Base-by-base conservation (phyloP, 2,888 invertebrate genomes). In the Exephanes ischioxanthus region DNA sequence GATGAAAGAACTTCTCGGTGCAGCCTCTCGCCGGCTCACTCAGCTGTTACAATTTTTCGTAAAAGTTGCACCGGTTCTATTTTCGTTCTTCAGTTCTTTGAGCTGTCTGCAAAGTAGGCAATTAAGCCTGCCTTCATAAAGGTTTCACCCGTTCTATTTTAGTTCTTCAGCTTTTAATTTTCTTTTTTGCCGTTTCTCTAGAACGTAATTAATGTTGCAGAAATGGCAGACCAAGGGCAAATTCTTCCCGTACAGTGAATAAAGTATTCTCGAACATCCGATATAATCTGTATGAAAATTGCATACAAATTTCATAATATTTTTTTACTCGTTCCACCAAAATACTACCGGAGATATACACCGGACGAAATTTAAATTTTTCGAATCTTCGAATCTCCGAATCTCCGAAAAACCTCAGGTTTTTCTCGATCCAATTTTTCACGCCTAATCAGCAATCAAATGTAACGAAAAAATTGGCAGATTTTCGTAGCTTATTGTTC, bases 1-100 rank as follows among this genome's bases (percentile, higher is more conserved):
- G 85, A 83, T 79, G 81, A 71, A 71, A 79, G 76, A 77, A 37
- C 30, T 51, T 48, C 61, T 71, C 33, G 58, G 37, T 67, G 63
- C 53, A 51, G 71, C 53, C 41, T 73, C 30, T 73, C 26, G 0
- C 19, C 26, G 26, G 11, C 19, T 51, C 68, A 19, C 5, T 67
- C 58, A 48, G 48, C 37, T 70, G 61, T 61, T 61, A 63, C 66
- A 71, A 80, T 70, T 41, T 53, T 63, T 80, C 63, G 16, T 19
- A 72, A 55, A 55, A 77, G 37, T 71, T 70, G 66, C 51, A 37
- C n/a, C n/a, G 37, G 48, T 45, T 81, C 68, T 82, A 82, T 85
- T 85, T 82, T 41, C 51, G 71, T 75, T 79, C n/a, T 19, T 30
- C 61, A 37, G 55, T 73, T 51, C n/a, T 37, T 30, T 22, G 14